Evolutionary conservation across 2,113 vertebrate genomes (phyloP).

Genomic region (Crotalus horridus): DNA sequence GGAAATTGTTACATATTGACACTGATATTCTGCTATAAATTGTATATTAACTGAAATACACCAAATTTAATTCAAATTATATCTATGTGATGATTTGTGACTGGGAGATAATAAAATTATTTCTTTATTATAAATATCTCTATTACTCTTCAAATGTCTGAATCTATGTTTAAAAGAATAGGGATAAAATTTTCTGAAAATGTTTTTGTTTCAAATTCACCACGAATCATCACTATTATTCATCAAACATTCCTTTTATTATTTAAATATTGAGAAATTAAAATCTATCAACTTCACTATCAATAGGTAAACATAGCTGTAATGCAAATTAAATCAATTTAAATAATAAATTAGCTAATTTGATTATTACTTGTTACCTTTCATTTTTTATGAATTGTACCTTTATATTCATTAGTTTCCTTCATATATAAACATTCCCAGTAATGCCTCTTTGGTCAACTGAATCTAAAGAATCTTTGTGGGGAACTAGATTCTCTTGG

Average conservation of each 20-base stretch:
- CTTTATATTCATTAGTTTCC: background rate
- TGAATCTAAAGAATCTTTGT: background rate
- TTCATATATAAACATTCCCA: background rate
- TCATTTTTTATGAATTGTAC: background rate
- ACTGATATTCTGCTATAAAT: background rate
- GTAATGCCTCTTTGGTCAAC: background rate
- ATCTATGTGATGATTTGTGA: background rate
- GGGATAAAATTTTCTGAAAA: background rate
- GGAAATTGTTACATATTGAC: background rate
- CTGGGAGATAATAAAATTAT: background rate
- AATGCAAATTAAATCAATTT: background rate
- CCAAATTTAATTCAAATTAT: background rate
- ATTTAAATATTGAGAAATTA: background rate
- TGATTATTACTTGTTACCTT: background rate
- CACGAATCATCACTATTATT: background rate
- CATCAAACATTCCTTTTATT: background rate
- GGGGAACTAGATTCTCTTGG: background rate
- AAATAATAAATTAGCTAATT: background rate
- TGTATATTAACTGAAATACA: background rate
- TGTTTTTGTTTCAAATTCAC: background rate
- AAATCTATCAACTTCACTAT: background rate
- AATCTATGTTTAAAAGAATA: background rate
- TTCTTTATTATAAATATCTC: background rate
- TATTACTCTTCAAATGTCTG: background rate
- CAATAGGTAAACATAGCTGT: background rate